Conservation (phyloP, 2,113 vertebrate genomes). For the Thamnophis sirtalis region DNA sequence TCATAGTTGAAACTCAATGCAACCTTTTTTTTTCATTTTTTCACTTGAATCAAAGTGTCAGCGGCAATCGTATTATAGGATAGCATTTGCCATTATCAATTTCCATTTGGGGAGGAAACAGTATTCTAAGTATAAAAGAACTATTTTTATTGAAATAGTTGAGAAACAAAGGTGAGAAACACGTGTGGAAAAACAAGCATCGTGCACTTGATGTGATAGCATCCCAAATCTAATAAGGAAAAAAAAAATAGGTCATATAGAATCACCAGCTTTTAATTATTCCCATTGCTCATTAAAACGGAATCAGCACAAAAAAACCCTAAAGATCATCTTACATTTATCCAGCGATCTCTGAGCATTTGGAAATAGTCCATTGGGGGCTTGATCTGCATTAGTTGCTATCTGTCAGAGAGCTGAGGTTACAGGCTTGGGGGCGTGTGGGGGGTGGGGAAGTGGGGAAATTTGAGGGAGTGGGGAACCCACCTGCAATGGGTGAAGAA, state of each 20-base stretch:
- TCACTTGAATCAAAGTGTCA: constrained; percentile 40
- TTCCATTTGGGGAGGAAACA: not conserved
- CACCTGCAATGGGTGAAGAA: not conserved
- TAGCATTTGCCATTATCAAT: constrained; percentile 23
- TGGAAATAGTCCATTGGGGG: not conserved
- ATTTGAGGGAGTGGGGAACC: not conserved
- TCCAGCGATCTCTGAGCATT: not conserved
- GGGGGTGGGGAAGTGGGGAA: not conserved
- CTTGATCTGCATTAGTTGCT: not conserved
- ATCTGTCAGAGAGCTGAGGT: not conserved
- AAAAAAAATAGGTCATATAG: not conserved
- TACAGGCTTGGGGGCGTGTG: no score
- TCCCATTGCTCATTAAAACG: not conserved
- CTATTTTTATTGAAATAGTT: constrained; percentile 8
- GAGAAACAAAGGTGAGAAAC: not conserved
- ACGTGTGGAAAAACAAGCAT: not conserved
- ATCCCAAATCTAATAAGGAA: not conserved
- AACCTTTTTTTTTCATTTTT: constrained; percentile 45
- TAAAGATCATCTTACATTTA: constrained; percentile 3
- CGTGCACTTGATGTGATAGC: constrained; percentile 1
- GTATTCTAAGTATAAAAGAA: constrained; percentile 3
- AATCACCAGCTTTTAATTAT: constrained; percentile 7
- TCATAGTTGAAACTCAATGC: constrained; percentile 49
- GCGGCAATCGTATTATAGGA: not conserved
- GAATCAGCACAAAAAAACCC: not conserved